Evolutionary conservation across 2,888 invertebrate genomes (phyloP).

Genomic region (Theretra japonica): DNA sequence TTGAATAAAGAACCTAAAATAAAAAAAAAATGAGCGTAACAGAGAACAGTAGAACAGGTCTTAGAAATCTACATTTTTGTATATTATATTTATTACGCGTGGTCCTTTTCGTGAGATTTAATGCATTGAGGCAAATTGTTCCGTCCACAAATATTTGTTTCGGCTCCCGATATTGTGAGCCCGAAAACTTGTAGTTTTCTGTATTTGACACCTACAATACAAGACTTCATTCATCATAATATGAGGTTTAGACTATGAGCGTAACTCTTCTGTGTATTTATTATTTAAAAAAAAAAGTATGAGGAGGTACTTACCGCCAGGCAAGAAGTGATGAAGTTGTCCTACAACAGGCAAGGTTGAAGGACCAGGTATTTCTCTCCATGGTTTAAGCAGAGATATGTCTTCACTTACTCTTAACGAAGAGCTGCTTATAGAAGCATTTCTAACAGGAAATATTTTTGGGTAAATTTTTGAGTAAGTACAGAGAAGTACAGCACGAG

Average conservation of each 20-base stretch:
- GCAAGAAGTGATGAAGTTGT: slow-evolving; percentile 38
- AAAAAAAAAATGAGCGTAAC: neutral
- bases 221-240: too few species aligned
- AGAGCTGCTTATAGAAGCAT: neutral
- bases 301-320: slow-evolving; percentile 20
- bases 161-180: too few species aligned
- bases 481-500: too few species aligned
- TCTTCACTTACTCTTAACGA: neutral
- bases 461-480: neutral
- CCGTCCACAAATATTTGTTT: too few species aligned
- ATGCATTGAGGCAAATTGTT: too few species aligned
- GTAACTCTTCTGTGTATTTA: too few species aligned
- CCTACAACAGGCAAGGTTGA: slow-evolving; percentile 61
- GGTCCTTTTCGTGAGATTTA: too few species aligned
- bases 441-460: neutral
- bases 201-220: too few species aligned
- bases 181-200: too few species aligned
- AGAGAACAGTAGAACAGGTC: too few species aligned
- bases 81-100: neutral
- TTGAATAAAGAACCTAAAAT: slow-evolving; percentile 21
- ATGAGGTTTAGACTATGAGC: too few species aligned
- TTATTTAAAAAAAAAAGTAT: too few species aligned
- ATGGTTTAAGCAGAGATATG: slow-evolving; percentile 40
- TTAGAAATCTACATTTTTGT: neutral
- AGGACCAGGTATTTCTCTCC: slow-evolving; percentile 67